Conservation (phyloP, 2,888 invertebrate species). For the Caenorhabditis parvicauda region DNA sequence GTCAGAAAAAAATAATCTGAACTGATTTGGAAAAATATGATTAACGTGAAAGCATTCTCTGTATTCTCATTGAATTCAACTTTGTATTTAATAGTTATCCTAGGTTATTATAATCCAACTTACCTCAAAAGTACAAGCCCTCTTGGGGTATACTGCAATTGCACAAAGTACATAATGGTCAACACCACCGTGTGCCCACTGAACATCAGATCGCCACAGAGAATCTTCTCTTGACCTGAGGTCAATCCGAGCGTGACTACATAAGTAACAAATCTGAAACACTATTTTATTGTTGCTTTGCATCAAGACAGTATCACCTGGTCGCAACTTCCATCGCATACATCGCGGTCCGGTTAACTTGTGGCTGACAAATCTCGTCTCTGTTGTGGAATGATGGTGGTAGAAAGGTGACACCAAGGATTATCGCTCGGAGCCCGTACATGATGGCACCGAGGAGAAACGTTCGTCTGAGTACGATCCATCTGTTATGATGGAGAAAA, state of each 20-base stretch:
- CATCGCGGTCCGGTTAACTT: constrained; percentile 58
- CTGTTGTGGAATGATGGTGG: constrained; percentile 60
- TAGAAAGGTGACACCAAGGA: constrained; percentile 53
- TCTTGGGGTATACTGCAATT: constrained; percentile 58
- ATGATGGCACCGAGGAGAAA: constrained; percentile 58
- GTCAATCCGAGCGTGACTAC: constrained; percentile 61
- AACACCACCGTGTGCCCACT: constrained; percentile 59
- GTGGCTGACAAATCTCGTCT: constrained; percentile 58
- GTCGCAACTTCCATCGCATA: constrained; percentile 58
- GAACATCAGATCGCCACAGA: constrained; percentile 63
- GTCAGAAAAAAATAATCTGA: not conserved
- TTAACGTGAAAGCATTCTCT: not conserved
- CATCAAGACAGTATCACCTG: constrained; percentile 12
- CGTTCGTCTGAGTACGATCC: constrained; percentile 57
- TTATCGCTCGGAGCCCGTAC: constrained; percentile 44
- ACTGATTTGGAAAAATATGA: too few relatives aligned
- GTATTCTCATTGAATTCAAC: not conserved
- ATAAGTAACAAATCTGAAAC: constrained; percentile 55
- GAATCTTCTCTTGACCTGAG: constrained; percentile 59
- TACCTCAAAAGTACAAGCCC: constrained; percentile 49
- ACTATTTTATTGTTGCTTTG: not conserved
- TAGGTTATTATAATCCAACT: too few relatives aligned
- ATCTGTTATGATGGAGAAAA: constrained; percentile 53
- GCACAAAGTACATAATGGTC: constrained; percentile 59
- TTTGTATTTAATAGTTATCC: too few relatives aligned